These are phyloP conservation scores for Doryteuthis pealeii DNA, from an alignment of 1,140 invertebrate species.

Conservation along the genomic window DNA sequence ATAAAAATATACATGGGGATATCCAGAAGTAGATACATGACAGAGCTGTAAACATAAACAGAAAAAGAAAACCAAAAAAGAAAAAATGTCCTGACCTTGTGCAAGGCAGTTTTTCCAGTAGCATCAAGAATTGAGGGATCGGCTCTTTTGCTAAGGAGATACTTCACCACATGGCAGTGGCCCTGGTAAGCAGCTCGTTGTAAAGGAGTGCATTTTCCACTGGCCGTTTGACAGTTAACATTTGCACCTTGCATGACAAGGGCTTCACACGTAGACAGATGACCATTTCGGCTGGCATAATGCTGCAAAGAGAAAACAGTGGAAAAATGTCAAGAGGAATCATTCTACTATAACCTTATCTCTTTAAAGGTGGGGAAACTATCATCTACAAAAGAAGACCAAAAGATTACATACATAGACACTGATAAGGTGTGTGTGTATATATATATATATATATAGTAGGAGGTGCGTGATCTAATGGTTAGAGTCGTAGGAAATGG, in stretches of 20 bases:
- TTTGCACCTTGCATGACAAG: conserved; percentile 72
- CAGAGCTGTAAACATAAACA: too few species aligned
- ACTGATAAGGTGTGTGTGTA: too few species aligned
- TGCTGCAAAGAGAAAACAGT: conserved; percentile 64
- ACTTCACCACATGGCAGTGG: conserved; percentile 54
- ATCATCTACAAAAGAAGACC: not conserved
- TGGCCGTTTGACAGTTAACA: conserved; percentile 73
- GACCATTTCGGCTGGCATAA: conserved; percentile 81
- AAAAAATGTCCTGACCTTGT: conserved; percentile 48
- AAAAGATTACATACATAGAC: too few species aligned
- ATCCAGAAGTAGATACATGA: too few species aligned
- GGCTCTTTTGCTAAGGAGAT: conserved; percentile 70
- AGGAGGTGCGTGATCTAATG: too few species aligned
- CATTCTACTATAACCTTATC: not conserved
- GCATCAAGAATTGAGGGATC: conserved; percentile 69
- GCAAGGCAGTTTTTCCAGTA: conserved; percentile 77
- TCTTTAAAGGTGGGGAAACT: not conserved
- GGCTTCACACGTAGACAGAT: conserved; percentile 70
- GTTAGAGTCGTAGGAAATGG: too few species aligned
- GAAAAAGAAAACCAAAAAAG: too few species aligned
- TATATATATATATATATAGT: too few species aligned
- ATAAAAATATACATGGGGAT: too few species aligned
- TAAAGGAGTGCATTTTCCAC: conserved; percentile 74
- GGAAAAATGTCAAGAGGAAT: not conserved
- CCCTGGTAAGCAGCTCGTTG: conserved; percentile 73